Evolutionary conservation across 2,888 invertebrate genomes (phyloP), one percentile per base, ranked within the genome.

Genomic region (Petrophora chlorosata): DNA sequence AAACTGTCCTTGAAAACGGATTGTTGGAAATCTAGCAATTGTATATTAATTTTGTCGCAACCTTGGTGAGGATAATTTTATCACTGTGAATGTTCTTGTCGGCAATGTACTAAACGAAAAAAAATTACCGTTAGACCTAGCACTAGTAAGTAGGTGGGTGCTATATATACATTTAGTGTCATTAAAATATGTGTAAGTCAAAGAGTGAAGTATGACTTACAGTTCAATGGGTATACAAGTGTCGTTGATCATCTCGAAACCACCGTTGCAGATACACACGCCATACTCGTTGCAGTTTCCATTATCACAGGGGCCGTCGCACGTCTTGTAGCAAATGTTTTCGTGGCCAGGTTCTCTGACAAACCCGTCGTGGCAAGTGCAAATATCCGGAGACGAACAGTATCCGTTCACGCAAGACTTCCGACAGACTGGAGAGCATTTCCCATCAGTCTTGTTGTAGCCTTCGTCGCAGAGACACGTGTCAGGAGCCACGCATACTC

Each of bases 211-310:
- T 28, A 12, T 41, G 53, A 81, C 82, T 80, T 63, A 83, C 82
- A 46, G 51, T 28, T 56, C 43, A 3, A 64, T 47, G 15, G 51
- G 29, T 4, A 47, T 15, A 40, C 83, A 83, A 2, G 67, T 70
- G 5, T 56, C 58, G 12, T 76, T 73, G 1, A 23, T 17, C 25
- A 67, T 50, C 26, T 62, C 59, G 22, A 59, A 76, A 2, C 73
- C 75, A 0, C 22, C 0, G 4, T 61, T 36, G 47, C 84, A 84
- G 4, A 40, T 33, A 28, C 83, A 83, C 10, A 43, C 46, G 5
- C 78, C 80, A 2, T 73, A 30, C 2, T 58, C 32, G 26, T 61
- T 59, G 46, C 81, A 82, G 5, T 25, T 34, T 1, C 82, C 83
- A 44, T 72, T 59, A 1, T 52, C 41, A 47, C 84, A 84, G 3